Evolutionary conservation across 2,113 vertebrate species (phyloP).

Genomic region (Diadophis punctatus): DNA sequence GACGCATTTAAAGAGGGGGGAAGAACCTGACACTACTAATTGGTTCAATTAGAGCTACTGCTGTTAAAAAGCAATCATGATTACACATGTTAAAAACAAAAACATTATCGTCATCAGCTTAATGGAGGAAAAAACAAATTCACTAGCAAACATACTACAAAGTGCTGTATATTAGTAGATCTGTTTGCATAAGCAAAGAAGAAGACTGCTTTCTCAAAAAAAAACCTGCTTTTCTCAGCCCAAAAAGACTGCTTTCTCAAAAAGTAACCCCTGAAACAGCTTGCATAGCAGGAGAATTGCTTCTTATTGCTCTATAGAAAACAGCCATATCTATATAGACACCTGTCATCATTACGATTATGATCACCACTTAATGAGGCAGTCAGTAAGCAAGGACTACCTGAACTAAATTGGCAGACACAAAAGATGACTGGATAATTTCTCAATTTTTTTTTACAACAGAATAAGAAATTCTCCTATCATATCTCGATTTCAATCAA

Average conservation of each 20-base stretch:
- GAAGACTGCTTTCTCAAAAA: not conserved
- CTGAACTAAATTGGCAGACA: not conserved
- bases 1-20: constrained; percentile 3
- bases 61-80: constrained; percentile 37
- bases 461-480: not conserved
- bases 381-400: not conserved
- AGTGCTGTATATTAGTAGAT: not conserved
- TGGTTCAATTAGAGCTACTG: constrained; percentile 31
- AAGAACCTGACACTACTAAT: constrained; percentile 25
- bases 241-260: not conserved
- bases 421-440: not conserved
- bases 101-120: constrained; percentile 7
- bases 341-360: not conserved
- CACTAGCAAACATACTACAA: not conserved
- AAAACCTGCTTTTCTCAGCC: not conserved
- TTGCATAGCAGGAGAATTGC: not conserved
- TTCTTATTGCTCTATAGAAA: not conserved
- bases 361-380: not conserved
- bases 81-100: not conserved
- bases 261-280: not conserved
- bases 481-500: not conserved
- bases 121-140: constrained; percentile 1
- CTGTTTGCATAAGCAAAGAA: not conserved
- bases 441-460: not conserved
- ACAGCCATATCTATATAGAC: not conserved